Percentiles rank a stretch among this genome's conserved stretches.
Evolutionary conservation across 2,113 vertebrate genomes (phyloP).

Genomic region (Ranitomeya variabilis): DNA sequence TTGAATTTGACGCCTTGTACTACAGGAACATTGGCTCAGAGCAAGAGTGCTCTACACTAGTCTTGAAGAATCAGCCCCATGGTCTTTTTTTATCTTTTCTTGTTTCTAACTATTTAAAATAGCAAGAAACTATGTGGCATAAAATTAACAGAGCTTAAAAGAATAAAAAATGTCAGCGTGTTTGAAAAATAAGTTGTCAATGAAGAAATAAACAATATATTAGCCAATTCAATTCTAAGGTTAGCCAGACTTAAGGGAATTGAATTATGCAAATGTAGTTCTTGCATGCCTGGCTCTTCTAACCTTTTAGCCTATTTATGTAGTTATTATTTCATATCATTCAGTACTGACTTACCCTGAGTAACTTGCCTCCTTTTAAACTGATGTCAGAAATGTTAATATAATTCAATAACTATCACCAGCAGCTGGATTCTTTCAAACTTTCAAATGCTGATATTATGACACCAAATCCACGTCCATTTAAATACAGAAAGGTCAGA

Average conservation of each 20-base stretch:
- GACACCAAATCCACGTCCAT: conserved; percentile 58
- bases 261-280: neutral
- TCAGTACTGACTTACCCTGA: conserved; percentile 35
- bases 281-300: neutral
- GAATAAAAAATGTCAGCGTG: neutral
- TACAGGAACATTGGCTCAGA: too few species aligned
- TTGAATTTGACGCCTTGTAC: too few species aligned
- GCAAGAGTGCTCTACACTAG: too few species aligned
- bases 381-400: conserved; percentile 49
- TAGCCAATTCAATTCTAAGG: neutral
- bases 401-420: conserved; percentile 40
- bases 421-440: conserved; percentile 32
- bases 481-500: conserved; percentile 56
- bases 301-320: conserved; percentile 32
- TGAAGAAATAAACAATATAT: neutral
- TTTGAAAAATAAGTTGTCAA: neutral
- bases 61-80: too few species aligned
- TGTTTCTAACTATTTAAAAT: neutral
- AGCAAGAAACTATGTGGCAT: neutral
- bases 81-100: too few species aligned
- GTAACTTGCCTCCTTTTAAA: conserved; percentile 29
- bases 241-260: neutral
- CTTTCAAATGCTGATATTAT: conserved; percentile 54
- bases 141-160: neutral
- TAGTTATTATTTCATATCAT: conserved; percentile 24